Conservation (phyloP, 2,113 vertebrate genomes). For the Pteruthius melanotis region DNA sequence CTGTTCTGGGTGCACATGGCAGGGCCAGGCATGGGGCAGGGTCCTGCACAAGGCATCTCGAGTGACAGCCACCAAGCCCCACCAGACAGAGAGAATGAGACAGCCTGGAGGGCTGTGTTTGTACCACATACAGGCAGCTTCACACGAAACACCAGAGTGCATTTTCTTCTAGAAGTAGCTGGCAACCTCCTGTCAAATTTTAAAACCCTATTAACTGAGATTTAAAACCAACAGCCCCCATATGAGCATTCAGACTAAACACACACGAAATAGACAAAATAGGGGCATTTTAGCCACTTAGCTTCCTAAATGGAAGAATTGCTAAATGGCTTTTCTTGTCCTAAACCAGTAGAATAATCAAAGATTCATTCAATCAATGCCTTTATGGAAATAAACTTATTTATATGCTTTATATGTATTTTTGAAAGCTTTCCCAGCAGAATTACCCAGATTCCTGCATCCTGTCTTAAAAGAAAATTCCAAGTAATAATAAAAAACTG, state of each 20-base stretch:
- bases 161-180: background rate
- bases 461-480: background rate
- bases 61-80: background rate
- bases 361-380: background rate
- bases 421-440: background rate
- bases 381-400: background rate
- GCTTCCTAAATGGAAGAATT: background rate
- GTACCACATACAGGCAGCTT: background rate
- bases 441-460: background rate
- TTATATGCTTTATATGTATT: background rate
- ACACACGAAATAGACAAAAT: background rate
- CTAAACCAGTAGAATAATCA: background rate
- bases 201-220: background rate
- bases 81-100: background rate
- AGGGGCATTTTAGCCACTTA: background rate
- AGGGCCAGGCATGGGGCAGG: background rate
- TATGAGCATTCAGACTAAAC: background rate
- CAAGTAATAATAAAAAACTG: background rate
- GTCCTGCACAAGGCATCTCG: background rate
- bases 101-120: background rate
- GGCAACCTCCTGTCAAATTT: background rate
- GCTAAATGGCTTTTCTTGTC: background rate
- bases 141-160: background rate
- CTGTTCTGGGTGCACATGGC: background rate
- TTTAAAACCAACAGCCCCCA: background rate